phyloP scores from a whole-genome alignment of 2,888 invertebrate species.

The Mesorhabditis spiculigera region DNA sequence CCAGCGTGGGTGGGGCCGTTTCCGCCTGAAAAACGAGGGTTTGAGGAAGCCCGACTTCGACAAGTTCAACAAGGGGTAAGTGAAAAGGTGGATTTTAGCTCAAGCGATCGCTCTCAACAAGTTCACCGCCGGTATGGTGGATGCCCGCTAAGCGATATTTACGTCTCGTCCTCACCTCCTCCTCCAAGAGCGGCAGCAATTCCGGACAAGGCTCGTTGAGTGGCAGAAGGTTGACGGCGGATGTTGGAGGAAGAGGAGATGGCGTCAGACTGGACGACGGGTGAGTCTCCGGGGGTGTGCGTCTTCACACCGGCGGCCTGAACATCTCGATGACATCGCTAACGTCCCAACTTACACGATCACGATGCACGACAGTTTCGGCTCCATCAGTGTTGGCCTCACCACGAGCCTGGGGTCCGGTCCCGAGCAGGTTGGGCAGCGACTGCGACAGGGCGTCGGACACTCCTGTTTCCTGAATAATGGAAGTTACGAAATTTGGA shows the following conservation, averaged over 20 bases:
- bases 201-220: constrained; percentile 65
- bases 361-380: constrained; percentile 19
- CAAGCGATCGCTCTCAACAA: not conserved
- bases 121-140: too few species aligned
- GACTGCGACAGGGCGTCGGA: constrained; percentile 56
- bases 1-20: constrained; percentile 57
- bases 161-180: constrained; percentile 16
- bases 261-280: constrained; percentile 17
- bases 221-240: constrained; percentile 53
- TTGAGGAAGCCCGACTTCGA: too few species aligned
- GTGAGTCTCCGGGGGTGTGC: constrained; percentile 25
- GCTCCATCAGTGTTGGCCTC: not conserved
- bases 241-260: constrained; percentile 32
- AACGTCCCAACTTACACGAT: constrained; percentile 25
- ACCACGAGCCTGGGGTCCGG: not conserved
- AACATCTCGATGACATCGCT: constrained; percentile 21
- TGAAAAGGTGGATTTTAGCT: not conserved
- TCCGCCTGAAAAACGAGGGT: constrained; percentile 67
- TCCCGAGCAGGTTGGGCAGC: constrained; percentile 51
- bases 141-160: too few species aligned
- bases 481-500: not conserved
- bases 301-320: constrained; percentile 21
- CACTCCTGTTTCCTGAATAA: constrained; percentile 48
- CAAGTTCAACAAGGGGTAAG: too few species aligned
- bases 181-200: constrained; percentile 71